Base-by-base conservation (phyloP, 2,113 vertebrate species). In the Aptenodytes patagonicus region DNA sequence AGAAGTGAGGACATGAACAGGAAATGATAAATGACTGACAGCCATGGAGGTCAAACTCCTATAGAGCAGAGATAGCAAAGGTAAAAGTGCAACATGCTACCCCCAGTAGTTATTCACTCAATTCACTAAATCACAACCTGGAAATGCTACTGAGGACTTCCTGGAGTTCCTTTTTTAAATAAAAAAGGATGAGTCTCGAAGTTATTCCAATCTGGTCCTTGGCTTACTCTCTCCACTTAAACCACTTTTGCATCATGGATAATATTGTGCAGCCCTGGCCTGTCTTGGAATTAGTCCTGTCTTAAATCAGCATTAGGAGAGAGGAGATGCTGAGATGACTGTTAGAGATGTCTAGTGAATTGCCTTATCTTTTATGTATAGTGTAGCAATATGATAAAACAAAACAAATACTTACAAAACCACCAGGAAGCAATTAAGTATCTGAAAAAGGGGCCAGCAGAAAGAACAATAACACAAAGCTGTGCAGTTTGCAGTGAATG, bases 391-490 rank as follows among this genome's bases (percentile, higher is more conserved):
- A 87, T 32, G 54, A 93, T 75, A 85, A 95, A 95, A 60, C 47
- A 84, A 94, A 89, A 71, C 34, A 96, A 96, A 87, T 29, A 25
- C 47, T 92, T 93, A 87, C 19, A 87, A 90, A 93, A 79, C 5
- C 25, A 65, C 46, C 15, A 91, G 91, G 73, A 95, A 93, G 28
- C 69, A 95, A 91, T 79, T 84, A 95, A 79, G 17, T 42, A n/a
- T 76, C 54, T 87, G 49, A n/a, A 84, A 87, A 90, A 46, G 14
- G 11, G 16, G 28, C 25, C 52, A 91, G 36, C 8, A 84, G 19
- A 79, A 87, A 76, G 61, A 89, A 69, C 19, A 84, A 18, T 66
- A 78, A 78, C 11, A 70, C 31, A 89, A 69, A 83, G 12, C 28
- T 65, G 14, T 71, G 44, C 4, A 69, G 80, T 76, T 91, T 16